phyloP scores from a whole-genome alignment of 2,888 invertebrate genomes.

The Podotricha telesiphe region DNA sequence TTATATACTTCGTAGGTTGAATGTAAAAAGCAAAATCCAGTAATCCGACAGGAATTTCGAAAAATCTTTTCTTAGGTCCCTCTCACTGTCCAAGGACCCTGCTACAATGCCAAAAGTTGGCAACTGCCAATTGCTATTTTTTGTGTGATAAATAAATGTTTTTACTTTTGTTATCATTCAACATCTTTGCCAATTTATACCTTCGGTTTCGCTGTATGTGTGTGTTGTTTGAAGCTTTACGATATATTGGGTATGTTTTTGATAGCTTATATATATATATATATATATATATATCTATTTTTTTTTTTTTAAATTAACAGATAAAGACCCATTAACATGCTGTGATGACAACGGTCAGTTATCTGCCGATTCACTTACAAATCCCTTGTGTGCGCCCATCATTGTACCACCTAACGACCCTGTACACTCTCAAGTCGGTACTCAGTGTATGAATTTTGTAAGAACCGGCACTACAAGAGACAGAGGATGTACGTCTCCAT shows the following conservation, averaged over 20 bases:
- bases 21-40: too few relatives aligned
- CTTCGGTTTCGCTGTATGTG: background rate
- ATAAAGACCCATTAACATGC: conserved; percentile 65
- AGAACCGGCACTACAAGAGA: conserved; percentile 87
- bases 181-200: too few relatives aligned
- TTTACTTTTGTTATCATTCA: background rate
- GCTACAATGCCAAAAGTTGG: too few relatives aligned
- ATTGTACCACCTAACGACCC: conserved; percentile 69
- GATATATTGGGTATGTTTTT: background rate
- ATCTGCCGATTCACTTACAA: conserved; percentile 56
- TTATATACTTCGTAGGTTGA: too few relatives aligned
- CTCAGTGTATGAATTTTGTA: conserved; percentile 89
- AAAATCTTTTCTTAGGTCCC: too few relatives aligned
- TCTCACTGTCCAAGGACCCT: too few relatives aligned
- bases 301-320: conserved; percentile 47
- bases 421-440: conserved; percentile 76
- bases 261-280: background rate
- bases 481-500: conserved; percentile 85
- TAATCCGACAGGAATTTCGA: too few relatives aligned
- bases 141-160: too few relatives aligned
- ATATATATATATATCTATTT: background rate
- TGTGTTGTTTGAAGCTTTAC: background rate
- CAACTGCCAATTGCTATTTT: too few relatives aligned
- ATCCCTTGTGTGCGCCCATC: conserved; percentile 71
- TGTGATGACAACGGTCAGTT: conserved; percentile 70